Percentiles rank a stretch among this genome's conserved stretches.
Evolutionary conservation across 2,888 invertebrate species (phyloP).

Genomic region (Hyppa rectilinea): DNA sequence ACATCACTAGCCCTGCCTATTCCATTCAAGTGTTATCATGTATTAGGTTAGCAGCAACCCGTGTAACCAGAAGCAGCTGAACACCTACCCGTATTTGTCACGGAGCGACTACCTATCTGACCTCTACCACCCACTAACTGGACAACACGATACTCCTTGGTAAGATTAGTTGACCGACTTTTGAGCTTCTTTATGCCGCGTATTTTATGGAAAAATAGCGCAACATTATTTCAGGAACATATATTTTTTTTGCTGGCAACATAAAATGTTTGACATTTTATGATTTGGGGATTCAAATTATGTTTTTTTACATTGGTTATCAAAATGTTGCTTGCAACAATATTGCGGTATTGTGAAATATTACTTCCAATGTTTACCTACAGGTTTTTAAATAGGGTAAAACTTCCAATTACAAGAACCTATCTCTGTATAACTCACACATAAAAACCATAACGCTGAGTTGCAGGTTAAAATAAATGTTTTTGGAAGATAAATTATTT

Average conservation of each 20-base stretch:
- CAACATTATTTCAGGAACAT: background rate
- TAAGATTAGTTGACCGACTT: background rate
- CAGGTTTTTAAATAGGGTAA: background rate
- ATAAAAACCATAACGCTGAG: background rate
- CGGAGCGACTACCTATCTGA: background rate
- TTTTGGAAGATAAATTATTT: background rate
- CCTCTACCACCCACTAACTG: background rate
- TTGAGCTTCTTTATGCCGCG: background rate
- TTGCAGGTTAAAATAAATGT: background rate
- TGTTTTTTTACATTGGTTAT: too few relatives aligned
- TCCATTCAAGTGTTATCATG: background rate
- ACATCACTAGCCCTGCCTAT: slow-evolving; percentile 19
- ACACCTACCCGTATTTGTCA: background rate
- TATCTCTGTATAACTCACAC: background rate
- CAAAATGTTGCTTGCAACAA: background rate
- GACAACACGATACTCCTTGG: background rate
- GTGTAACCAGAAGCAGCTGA: background rate
- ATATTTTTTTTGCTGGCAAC: background rate
- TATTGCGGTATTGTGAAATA: background rate
- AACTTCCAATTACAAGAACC: background rate
- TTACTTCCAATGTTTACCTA: background rate
- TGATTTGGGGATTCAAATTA: too few relatives aligned
- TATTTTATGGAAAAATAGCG: background rate
- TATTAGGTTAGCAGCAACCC: too few relatives aligned
- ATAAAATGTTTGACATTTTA: too few relatives aligned